These are phyloP conservation scores for Pterocles burchelli DNA, from an alignment of 2,113 vertebrate genomes.

Conservation along the genomic window DNA sequence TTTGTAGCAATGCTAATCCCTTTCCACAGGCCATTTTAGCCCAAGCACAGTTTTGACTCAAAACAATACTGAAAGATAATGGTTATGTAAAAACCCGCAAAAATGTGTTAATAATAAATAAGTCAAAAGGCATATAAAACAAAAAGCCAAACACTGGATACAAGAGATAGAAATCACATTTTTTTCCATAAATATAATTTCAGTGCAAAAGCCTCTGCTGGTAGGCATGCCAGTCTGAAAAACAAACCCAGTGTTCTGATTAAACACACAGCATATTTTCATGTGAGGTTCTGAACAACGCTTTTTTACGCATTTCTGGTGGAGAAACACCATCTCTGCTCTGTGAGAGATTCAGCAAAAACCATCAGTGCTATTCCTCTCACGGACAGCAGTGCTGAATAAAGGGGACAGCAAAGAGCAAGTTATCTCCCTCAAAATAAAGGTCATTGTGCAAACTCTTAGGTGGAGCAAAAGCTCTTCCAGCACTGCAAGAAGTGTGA, in stretches of 20 bases:
- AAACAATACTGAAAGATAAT: neutral
- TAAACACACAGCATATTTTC: neutral
- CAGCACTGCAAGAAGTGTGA: neutral
- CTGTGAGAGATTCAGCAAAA: neutral
- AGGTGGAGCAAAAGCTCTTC: neutral
- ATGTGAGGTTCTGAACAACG: neutral
- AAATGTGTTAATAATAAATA: slow-evolving; percentile 63
- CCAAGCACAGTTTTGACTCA: neutral
- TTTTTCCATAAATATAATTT: slow-evolving; percentile 55
- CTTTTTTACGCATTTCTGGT: neutral
- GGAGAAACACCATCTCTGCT: neutral
- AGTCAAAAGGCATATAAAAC: slow-evolving; percentile 49
- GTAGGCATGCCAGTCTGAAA: slow-evolving; percentile 1
- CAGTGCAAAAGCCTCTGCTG: slow-evolving; percentile 44
- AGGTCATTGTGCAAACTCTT: neutral
- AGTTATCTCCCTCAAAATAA: neutral
- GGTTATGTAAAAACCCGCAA: slow-evolving; percentile 50
- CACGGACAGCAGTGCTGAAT: no score
- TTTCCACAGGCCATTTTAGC: neutral
- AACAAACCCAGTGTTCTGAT: neutral
- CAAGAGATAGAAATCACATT: slow-evolving; percentile 47
- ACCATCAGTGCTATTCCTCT: neutral
- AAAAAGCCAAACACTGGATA: slow-evolving; percentile 21
- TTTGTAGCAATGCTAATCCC: neutral
- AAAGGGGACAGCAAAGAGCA: neutral